Base-by-base conservation (phyloP, 2,888 invertebrate genomes). In the Poecilobothrus nobilitatus region DNA sequence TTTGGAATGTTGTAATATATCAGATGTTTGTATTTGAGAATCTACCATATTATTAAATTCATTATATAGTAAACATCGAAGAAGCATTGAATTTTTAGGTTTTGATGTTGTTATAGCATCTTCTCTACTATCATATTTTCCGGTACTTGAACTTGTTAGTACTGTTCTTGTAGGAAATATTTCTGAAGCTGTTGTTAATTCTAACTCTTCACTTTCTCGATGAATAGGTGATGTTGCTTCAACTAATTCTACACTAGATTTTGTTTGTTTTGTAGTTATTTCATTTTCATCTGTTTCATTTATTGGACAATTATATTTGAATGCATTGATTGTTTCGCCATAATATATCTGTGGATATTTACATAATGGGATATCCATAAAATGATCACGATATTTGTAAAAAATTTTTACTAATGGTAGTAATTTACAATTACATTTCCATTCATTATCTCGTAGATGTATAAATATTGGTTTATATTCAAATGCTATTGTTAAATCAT, bases 361-460 rank as follows among this genome's bases (percentile, higher is more conserved):
- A 67, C 80, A 80, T 41, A 76, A 78, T 0, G 78, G 74, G 0
- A 69, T 64, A 65, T 75, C 77, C 21, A 77, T 69, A 69, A 79
- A 80, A 0, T 72, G 68, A 34, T 66, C 70, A 1, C 73, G 72
- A 66, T 74, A 73, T 0, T 65, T 53, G 0, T 63, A 41, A 61
- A 76, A 78, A 44, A 74, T 72, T 0, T 71, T n/a, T 1, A 73
- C 69, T 5, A 80, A 61, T 0, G 73, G 69, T 4, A 68, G 63
- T 3, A 79, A 66, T 0, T 74, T 22, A 34, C 80, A 79, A 68
- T 76, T 70, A 67, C 80, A 80, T 3, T 69, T 12, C 79, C 78
- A 80, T 7, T 73, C 70, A 67, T 80, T 80, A 0, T 74, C 73
- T 3, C 76, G 72, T 5, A 79, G 37, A 22, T 75, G 76, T 2